Percentiles rank a stretch among this genome's conserved stretches.
phyloP scores from a whole-genome alignment of 2,888 invertebrate genomes.

The Drosophila cracens region DNA sequence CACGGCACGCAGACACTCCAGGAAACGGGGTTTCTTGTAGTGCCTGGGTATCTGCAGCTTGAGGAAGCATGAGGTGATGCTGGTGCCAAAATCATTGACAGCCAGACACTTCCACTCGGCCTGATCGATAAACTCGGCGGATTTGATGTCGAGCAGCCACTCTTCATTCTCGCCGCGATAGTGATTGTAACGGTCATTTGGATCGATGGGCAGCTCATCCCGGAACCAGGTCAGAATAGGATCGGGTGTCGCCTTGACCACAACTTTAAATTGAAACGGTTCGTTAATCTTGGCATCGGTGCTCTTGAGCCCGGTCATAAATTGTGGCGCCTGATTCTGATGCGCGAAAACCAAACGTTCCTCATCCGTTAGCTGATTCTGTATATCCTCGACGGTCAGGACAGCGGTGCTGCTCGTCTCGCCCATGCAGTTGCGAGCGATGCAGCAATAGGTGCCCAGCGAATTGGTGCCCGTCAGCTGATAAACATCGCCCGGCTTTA shows the following conservation, averaged over 20 bases:
- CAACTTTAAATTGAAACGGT: conserved; percentile 91
- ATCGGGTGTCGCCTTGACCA: conserved; percentile 92
- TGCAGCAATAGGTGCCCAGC: conserved; percentile 94
- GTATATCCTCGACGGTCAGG: conserved; percentile 95
- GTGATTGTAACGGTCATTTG: conserved; percentile 89
- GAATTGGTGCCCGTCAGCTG: conserved; percentile 96
- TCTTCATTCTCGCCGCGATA: conserved; percentile 89
- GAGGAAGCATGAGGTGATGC: conserved; percentile 94
- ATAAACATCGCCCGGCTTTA: conserved; percentile 96
- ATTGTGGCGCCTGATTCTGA: conserved; percentile 93
- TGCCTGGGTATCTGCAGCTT: conserved; percentile 94
- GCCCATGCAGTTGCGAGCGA: conserved; percentile 96
- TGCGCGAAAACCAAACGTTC: conserved; percentile 88
- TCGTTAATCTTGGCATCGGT: conserved; percentile 93
- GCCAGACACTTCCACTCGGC: conserved; percentile 97
- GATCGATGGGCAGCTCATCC: conserved; percentile 92
- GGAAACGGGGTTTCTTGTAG: conserved; percentile 94
- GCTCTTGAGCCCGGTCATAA: conserved; percentile 92
- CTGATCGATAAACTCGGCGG: conserved; percentile 93
- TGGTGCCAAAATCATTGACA: conserved; percentile 94
- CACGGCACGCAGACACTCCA: conserved; percentile 93
- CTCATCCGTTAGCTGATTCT: conserved; percentile 94
- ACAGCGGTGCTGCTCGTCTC: conserved; percentile 94
- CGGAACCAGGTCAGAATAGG: conserved; percentile 94
- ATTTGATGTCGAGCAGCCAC: conserved; percentile 90